Percentiles rank a stretch among this genome's conserved stretches.
Conservation (phyloP, 1,140 invertebrate genomes). For the roundworm (Caenorhabditis elegans) region WBcel235 BX284604.4:3793501-3794000, state of each 20-base stretch:
- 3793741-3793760: constrained; percentile 41
- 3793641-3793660: background rate
- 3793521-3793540: constrained; percentile 40
- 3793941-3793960: background rate
- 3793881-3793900: background rate
- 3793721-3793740: constrained; percentile 30
- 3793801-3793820: background rate
- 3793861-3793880: background rate
- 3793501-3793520: constrained; percentile 49
- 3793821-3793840: background rate
- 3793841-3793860: constrained; percentile 16
- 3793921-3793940: background rate
- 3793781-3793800: background rate
- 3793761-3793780: constrained; percentile 37
- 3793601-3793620: constrained; percentile 32
- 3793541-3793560: constrained; percentile 22
- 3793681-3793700: too few species aligned
- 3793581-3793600: constrained; percentile 40
- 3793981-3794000: too few species aligned
- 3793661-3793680: background rate
- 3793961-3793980: background rate
- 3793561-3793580: constrained; percentile 33
- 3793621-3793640: constrained; percentile 40
- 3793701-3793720: too few species aligned
- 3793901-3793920: background rate